Conservation (phyloP, 1,140 invertebrate genomes). For the Sitobion miscanthi region DNA sequence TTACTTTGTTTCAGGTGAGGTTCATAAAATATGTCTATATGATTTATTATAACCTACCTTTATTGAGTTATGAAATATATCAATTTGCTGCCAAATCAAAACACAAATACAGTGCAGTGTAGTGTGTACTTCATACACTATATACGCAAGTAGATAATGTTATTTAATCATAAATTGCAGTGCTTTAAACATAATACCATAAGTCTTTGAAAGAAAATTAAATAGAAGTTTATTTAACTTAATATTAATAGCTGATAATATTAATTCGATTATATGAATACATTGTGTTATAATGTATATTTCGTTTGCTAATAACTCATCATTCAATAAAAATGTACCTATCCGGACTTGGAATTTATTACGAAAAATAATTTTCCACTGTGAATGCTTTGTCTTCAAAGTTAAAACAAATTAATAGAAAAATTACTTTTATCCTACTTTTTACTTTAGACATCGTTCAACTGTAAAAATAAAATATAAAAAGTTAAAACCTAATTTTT, state of each 20-base stretch:
- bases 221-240: neutral
- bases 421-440: slow-evolving; percentile 20
- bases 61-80: neutral
- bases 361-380: neutral
- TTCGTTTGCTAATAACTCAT: neutral
- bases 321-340: neutral
- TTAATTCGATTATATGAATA: neutral
- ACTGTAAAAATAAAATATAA: slow-evolving; percentile 1
- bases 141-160: neutral
- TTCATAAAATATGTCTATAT: too few species aligned
- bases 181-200: neutral
- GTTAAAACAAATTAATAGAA: neutral
- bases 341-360: neutral
- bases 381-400: neutral
- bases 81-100: neutral
- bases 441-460: slow-evolving; percentile 19
- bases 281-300: neutral
- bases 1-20: slow-evolving; percentile 14
- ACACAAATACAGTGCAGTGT: neutral
- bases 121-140: neutral
- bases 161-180: neutral
- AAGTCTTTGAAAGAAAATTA: neutral
- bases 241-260: neutral
- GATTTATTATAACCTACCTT: neutral
- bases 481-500: neutral